These are phyloP conservation scores for Calyptommatus sinebrachiatus DNA, from an alignment of 2,113 vertebrate species.

Conservation along the genomic window DNA sequence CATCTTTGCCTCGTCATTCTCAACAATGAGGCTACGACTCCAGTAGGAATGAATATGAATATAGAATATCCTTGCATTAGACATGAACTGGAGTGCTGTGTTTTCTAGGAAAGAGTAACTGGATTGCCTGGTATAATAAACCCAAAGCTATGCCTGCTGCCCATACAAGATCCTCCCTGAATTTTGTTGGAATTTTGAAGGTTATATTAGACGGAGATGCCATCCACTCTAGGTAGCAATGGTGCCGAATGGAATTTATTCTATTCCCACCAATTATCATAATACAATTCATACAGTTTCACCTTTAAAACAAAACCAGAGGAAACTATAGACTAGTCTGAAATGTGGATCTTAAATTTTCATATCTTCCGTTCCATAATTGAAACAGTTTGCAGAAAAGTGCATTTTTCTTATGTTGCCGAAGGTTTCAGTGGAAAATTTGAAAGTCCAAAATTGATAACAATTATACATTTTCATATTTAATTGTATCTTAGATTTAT, in stretches of 20 bases:
- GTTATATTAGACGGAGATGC: neutral
- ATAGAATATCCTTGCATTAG: conserved; percentile 9
- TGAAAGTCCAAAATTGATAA: neutral
- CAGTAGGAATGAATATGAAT: conserved; percentile 24
- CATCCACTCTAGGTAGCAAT: neutral
- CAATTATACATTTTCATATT: too few relatives aligned
- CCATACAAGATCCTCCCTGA: conserved; percentile 12
- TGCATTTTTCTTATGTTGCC: neutral
- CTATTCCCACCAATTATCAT: neutral
- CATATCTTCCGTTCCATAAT: neutral
- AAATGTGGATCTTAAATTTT: neutral
- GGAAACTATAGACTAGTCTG: neutral
- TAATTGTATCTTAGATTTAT: neutral
- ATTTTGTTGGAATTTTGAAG: rapidly evolving
- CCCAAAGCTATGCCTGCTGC: conserved; percentile 42
- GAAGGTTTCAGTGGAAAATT: neutral
- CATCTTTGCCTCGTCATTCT: conserved; percentile 45
- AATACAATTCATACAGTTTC: too few relatives aligned
- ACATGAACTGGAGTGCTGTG: neutral
- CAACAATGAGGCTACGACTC: conserved; percentile 32
- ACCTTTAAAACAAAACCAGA: neutral
- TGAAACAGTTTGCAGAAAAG: neutral
- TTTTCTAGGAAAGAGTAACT: conserved; percentile 38
- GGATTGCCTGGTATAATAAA: conserved; percentile 24
- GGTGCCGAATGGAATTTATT: neutral